These are phyloP conservation scores for Nilaparvata lugens DNA, from an alignment of 1,140 invertebrate species.

Conservation along the genomic window DNA sequence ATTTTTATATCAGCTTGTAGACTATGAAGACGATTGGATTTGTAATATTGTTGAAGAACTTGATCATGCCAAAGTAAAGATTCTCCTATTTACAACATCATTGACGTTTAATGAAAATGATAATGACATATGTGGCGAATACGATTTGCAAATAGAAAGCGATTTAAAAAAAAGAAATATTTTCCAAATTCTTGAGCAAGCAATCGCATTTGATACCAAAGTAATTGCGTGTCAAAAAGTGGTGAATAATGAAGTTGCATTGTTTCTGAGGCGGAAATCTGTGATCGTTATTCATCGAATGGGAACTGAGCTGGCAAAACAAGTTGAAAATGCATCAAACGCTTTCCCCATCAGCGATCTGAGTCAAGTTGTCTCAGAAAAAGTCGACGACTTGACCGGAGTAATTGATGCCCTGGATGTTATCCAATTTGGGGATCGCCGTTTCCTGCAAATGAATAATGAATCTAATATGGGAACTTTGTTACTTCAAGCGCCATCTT, in stretches of 20 bases:
- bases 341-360: slow-evolving; percentile 2
- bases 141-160: not conserved
- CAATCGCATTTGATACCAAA: not conserved
- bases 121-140: not conserved
- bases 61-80: not conserved
- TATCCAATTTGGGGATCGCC: not conserved
- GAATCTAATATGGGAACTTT: slow-evolving; percentile 1
- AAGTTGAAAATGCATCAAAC: not conserved
- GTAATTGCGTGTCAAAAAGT: slow-evolving; percentile 14
- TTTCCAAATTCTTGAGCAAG: not conserved
- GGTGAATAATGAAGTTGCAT: slow-evolving; percentile 3
- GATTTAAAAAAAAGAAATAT: not conserved
- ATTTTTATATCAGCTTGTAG: slow-evolving; percentile 6
- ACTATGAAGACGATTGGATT: slow-evolving; percentile 1
- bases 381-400: not conserved
- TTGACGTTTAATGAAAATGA: not conserved
- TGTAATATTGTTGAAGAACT: slow-evolving; percentile 1
- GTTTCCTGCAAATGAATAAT: not conserved
- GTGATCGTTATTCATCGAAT: slow-evolving; percentile 10
- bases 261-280: slow-evolving; percentile 7
- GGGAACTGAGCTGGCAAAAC: slow-evolving; percentile 8
- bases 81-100: not conserved
- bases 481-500: not conserved
- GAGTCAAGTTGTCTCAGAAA: not conserved
- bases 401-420: not conserved